Evolutionary conservation across 2,888 invertebrate species (phyloP), one percentile per base, ranked within the genome.

Genomic region (Hecatera dysodea): DNA sequence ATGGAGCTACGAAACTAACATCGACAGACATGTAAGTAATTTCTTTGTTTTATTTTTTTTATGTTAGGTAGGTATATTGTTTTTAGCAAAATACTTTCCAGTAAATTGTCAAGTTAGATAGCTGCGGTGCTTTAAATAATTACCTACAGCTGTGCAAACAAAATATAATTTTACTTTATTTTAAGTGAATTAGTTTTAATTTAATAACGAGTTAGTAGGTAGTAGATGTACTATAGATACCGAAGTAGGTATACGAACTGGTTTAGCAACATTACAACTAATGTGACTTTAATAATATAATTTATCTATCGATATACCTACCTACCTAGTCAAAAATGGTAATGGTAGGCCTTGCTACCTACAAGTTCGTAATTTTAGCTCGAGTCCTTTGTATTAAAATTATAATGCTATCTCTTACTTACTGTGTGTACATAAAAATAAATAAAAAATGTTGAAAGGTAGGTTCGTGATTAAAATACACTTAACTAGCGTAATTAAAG

Each of bases 1-100:
- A 62, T 62, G 66, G 68, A 76, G 67, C 65, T 48, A 56, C 33
- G 17, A 63, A 69, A 65, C 39, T 55, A 62, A 55, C 52, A 59
- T 57, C 79, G 33, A 44, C 29, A 36, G 27, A 56, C 52, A 75
- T 29, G 84, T 83, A 72, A 82, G 83, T 82, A 63, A 19, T 53
- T 55, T 59, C n/a, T 36, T 19, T 29, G 36, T 59, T 52, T 1
- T 55, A 46, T 4, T 27, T 61, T 15, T 33, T 48, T 57, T 6
- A 22, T 24, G 8, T 64, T 15, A 24, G 15, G n/a, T n/a, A n/a
- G n/a, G n/a, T n/a, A n/a, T n/a, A 29, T 29, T 64, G 1, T 55
- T n/a, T 33, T 67, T 33, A 33, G n/a, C 15, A 17, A 57, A 15
- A n/a, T 4, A 1, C 0, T 33, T 57, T 0, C 0, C 15, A 36